Percentiles rank a stretch among this genome's conserved stretches.
Conservation (phyloP, 1,140 invertebrate species). For the Pseudoatta argentina region DNA sequence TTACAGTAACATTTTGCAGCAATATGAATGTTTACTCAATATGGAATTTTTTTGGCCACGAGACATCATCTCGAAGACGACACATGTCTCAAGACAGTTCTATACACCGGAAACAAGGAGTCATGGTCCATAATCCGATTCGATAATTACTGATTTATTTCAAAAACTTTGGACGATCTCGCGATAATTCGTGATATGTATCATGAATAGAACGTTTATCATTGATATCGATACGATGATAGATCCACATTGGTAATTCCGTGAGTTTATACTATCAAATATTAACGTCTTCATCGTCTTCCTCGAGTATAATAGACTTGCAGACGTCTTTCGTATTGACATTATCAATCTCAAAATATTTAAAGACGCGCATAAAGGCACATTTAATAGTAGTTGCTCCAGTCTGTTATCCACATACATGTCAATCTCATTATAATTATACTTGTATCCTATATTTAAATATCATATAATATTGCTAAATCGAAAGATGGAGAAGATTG, state of each 20-base stretch:
- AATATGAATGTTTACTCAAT: conserved; percentile 56
- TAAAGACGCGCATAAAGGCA: neutral
- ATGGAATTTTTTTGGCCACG: conserved; percentile 78
- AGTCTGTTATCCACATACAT: neutral
- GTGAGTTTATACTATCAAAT: neutral
- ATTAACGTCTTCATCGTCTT: neutral
- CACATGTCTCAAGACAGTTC: neutral
- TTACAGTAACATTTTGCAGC: conserved; percentile 59
- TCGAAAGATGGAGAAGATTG: no score
- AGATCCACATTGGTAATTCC: neutral
- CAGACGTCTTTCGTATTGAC: neutral
- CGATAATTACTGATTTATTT: conserved; percentile 13
- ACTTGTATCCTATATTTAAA: neutral
- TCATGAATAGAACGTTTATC: neutral
- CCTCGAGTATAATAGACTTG: neutral
- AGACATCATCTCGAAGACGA: neutral
- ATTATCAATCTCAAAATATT: neutral
- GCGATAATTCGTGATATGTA: neutral
- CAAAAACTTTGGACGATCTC: neutral
- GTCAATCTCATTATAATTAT: neutral
- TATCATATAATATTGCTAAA: neutral
- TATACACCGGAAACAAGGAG: neutral
- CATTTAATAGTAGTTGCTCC: neutral
- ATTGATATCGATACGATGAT: neutral
- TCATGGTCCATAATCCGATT: conserved; percentile 15